phyloP scores from a whole-genome alignment of 2,113 vertebrate species.

The Pollachius pollachius region DNA sequence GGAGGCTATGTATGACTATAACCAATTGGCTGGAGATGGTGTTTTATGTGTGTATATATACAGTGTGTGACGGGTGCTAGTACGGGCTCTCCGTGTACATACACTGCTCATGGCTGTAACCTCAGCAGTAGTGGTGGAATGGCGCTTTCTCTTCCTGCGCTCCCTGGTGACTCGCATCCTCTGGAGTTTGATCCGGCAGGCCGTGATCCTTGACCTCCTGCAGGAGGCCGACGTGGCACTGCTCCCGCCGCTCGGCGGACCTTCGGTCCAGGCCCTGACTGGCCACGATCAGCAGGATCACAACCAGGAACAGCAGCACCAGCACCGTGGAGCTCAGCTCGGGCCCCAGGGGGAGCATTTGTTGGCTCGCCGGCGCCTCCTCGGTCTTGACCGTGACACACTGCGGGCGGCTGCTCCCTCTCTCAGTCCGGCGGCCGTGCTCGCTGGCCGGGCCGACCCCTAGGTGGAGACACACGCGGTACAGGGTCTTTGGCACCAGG shows the following conservation, averaged over 20 bases:
- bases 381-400: slow-evolving; percentile 59
- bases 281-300: slow-evolving; percentile 76
- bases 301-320: slow-evolving; percentile 70
- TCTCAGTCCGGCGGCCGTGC: slow-evolving; percentile 75
- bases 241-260: slow-evolving; percentile 32
- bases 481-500: slow-evolving; percentile 84
- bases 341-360: slow-evolving; percentile 39
- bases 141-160: slow-evolving; percentile 41
- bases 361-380: slow-evolving; percentile 30
- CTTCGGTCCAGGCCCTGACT: slow-evolving; percentile 43
- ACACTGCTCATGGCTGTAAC: slow-evolving; percentile 7
- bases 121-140: slow-evolving; percentile 45
- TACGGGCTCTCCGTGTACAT: slow-evolving; percentile 3
- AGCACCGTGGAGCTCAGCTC: slow-evolving; percentile 65
- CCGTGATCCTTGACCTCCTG: slow-evolving; percentile 54
- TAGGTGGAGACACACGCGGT: slow-evolving; percentile 86
- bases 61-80: background rate
- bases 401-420: slow-evolving; percentile 68
- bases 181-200: slow-evolving; percentile 35
- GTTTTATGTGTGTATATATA: slow-evolving; percentile 12
- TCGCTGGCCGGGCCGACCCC: slow-evolving; percentile 68
- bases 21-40: slow-evolving; percentile 23
- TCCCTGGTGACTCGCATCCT: slow-evolving; percentile 24
- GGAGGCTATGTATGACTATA: background rate
- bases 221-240: slow-evolving; percentile 31